Base-by-base conservation (phyloP, 1,140 invertebrate species). In the Papilio polytes region DNA sequence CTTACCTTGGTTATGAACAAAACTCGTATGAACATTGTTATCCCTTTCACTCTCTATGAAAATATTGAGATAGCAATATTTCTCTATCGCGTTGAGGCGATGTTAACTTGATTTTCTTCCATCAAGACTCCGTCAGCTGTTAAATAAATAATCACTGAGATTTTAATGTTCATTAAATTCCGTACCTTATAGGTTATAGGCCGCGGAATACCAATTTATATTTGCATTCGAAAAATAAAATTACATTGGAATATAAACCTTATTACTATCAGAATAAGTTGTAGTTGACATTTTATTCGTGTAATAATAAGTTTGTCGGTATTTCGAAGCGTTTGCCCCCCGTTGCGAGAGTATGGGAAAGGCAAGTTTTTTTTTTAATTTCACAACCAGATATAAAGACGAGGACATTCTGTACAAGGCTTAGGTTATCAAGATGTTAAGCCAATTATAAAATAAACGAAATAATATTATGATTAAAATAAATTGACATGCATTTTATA, bases 141-240 rank as follows among this genome's bases (percentile, higher is more conserved):
- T 66, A 51, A 78, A 78, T 78, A 78, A 78, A 78, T 78, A 78
- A 78, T 78, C 53, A 36, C 18, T 63, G 77, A 76, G 41, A 77
- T 82, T 84, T 84, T 80, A 80, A 81, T 81, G 56, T 18, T 51
- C 81, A 79, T 82, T 84, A 82, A 84, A 82, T 81, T 80, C 81
- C 76, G 81, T 77, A 74, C 79, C 80, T 72, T 80, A 80, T 74
- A 74, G 70, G 70, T 74, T 80, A 41, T 74, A 56, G 2, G 26
- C 44, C 59, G 26, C n/a, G 22, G 56, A 76, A 80, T 77, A 63
- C 53, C 10, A 81, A 72, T 46, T 78, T 44, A 20, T 44, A 51
- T 77, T 63, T 78, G 26, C 77, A 36, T 9, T 78, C 41, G 0
- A 1, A 41, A 44, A 63, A 63, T 22, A 12, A 44, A 51, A 63